Percentiles rank a stretch among this genome's conserved stretches.
phyloP scores from a whole-genome alignment of 2,113 vertebrate species.

The Brachyhypopomus occidentalis region DNA sequence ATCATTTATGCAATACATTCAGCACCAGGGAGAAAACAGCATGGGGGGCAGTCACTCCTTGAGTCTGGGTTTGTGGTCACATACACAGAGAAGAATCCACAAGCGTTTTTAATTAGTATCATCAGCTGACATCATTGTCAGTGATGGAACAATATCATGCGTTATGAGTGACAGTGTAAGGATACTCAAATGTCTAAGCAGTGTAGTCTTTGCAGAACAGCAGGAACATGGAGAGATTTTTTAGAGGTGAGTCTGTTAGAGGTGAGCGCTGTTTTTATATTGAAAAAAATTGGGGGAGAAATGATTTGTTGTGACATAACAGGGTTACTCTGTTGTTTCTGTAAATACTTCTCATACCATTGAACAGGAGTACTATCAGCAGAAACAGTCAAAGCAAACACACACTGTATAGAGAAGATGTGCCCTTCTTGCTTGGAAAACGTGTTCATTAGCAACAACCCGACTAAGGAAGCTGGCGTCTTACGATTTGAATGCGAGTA shows the following conservation, averaged over 20 bases:
- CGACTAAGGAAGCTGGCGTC: too few species aligned
- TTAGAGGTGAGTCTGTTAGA: neutral
- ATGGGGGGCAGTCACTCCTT: neutral
- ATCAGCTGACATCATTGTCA: neutral
- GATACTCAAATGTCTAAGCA: neutral
- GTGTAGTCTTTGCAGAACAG: neutral
- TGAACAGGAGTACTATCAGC: slow-evolving; percentile 1
- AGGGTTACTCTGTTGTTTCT: slow-evolving; percentile 34
- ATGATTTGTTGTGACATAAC: slow-evolving; percentile 27
- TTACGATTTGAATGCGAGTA: too few species aligned
- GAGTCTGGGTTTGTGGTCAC: neutral
- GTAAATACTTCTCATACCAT: slow-evolving; percentile 37
- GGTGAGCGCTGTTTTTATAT: slow-evolving; percentile 14
- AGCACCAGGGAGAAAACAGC: neutral
- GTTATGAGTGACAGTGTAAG: neutral
- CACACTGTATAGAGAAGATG: neutral
- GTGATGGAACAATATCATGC: neutral
- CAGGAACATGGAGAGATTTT: neutral
- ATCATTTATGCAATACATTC: neutral
- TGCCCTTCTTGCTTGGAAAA: too few species aligned
- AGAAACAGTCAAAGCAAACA: slow-evolving; percentile 16
- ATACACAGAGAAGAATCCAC: neutral
- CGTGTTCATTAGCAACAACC: too few species aligned
- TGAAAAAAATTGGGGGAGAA: slow-evolving; percentile 8
- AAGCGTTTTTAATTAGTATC: neutral